A percentile compares a stretch with the other conserved stretches of the same genome.
These are phyloP conservation scores for Rotaria magnacalcarata DNA, from an alignment of 2,888 invertebrate genomes.

Conservation along the genomic window DNA sequence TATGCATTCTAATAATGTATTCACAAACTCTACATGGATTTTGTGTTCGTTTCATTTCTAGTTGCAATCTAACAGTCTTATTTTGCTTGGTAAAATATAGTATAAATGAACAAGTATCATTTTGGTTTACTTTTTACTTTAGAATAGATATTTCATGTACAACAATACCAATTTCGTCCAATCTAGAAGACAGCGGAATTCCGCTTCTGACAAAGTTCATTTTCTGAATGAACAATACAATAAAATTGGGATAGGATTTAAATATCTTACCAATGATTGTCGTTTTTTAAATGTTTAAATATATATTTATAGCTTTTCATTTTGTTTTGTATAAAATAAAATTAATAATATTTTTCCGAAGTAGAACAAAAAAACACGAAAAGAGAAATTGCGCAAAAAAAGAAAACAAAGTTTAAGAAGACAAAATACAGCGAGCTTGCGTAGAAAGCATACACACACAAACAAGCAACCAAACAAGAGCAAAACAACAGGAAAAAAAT, in stretches of 20 bases:
- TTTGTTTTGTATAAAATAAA: background rate
- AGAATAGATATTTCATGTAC: background rate
- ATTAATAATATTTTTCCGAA: background rate
- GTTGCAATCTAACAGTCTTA: background rate
- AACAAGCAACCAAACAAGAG: background rate
- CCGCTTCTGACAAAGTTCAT: background rate
- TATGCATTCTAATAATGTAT: background rate
- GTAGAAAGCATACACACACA: conserved; percentile 8
- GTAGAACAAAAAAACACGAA: background rate
- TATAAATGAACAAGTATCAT: background rate
- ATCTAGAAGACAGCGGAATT: background rate
- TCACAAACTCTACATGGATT: background rate
- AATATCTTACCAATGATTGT: background rate
- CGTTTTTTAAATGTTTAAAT: background rate
- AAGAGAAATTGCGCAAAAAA: background rate
- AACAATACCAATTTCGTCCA: background rate
- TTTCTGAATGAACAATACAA: background rate
- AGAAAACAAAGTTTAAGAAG: background rate
- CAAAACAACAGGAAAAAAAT: background rate
- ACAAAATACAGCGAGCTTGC: background rate
- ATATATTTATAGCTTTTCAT: background rate
- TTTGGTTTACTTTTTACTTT: background rate
- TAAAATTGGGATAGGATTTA: background rate
- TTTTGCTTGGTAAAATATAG: too few species aligned
- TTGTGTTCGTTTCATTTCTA: background rate